Evolutionary conservation across 23 tunicate species (phyloP), one percentile per base, ranked within the genome.

Genomic region (Trididemnum miniatum): DNA sequence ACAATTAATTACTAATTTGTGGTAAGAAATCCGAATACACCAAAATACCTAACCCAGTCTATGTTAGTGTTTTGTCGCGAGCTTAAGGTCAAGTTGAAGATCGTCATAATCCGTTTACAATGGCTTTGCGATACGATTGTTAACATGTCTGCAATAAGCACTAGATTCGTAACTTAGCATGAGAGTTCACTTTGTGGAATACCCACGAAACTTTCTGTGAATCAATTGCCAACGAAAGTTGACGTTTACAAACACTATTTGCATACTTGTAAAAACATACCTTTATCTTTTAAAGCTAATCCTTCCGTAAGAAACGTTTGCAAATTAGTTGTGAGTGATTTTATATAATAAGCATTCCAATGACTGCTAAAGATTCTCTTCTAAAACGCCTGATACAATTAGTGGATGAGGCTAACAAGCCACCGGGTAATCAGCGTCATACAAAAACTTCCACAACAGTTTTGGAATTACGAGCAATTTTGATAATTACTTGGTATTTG

Each of bases 181-280:
- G n/a, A n/a, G n/a, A n/a, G n/a, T 62, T 62, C 67, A 12, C 67
- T 12, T n/a, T 62, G 15, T 62, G 67, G 67, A 62, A n/a, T 12
- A 24, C 67, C 67, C 23, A 62, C 67, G 26, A 62, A 62, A 62
- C n/a, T 62, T 62, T 62, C 67, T 62, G 67, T 20, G 67, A 62
- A 62, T 62, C 67, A 62, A 20, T 26, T 62, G 23, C 67, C 67
- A 24, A 62, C 29, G 25, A 62, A 62, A 62, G 29, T 26, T 62
- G 67, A 62, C n/a, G 67, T 24, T 12, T 62, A 3, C n/a, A 62
- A 62, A 62, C 67, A 62, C n/a, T 24, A 62, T 24, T n/a, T 62
- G 67, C 67, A 62, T 26, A 12, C 67, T 5, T 26, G 29, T 3
- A 62, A 62, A 12, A 62, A 62, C 26, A 49, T 62, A n/a, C 67